Percentiles rank a stretch among this genome's conserved stretches.
Evolutionary conservation across 2,113 vertebrate species (phyloP).

Genomic region (Paramormyrops kingsleyae): DNA sequence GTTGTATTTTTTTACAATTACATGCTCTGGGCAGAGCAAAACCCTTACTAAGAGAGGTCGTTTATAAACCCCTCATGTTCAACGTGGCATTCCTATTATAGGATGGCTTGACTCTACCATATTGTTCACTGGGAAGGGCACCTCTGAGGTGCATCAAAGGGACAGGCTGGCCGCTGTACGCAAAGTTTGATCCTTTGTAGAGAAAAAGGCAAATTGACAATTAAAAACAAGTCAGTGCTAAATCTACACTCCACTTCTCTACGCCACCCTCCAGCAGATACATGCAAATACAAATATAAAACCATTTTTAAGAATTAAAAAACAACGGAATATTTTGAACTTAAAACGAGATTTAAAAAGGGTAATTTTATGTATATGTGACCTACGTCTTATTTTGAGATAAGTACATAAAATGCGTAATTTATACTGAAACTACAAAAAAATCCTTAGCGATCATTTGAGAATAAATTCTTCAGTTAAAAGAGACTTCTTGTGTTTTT

Average conservation of each 20-base stretch:
- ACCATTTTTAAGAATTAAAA: not conserved
- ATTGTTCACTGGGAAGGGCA: not conserved
- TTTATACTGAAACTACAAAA: not conserved
- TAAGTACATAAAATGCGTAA: not conserved
- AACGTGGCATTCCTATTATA: not conserved
- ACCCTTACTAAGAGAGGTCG: not conserved
- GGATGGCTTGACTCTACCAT: not conserved
- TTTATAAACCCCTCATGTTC: not conserved
- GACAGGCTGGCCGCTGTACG: not conserved
- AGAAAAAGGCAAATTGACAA: not conserved
- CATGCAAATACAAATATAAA: not conserved
- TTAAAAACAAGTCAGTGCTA: not conserved
- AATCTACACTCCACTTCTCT: not conserved
- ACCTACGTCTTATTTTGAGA: constrained; percentile 6
- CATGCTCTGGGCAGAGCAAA: not conserved
- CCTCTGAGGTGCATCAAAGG: not conserved
- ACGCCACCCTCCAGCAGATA: not conserved
- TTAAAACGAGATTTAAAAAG: not conserved
- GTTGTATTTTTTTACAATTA: not conserved
- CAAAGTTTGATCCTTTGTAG: not conserved
- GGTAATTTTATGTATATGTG: not conserved
- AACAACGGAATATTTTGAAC: not conserved
- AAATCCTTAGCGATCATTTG: constrained; percentile 3
- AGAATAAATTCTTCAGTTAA: constrained; percentile 5
- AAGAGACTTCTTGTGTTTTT: not conserved